A percentile compares a stretch with the other conserved stretches of the same genome.
Evolutionary conservation across 2,888 invertebrate genomes (phyloP).

Genomic region (Chouioia cunea): DNA sequence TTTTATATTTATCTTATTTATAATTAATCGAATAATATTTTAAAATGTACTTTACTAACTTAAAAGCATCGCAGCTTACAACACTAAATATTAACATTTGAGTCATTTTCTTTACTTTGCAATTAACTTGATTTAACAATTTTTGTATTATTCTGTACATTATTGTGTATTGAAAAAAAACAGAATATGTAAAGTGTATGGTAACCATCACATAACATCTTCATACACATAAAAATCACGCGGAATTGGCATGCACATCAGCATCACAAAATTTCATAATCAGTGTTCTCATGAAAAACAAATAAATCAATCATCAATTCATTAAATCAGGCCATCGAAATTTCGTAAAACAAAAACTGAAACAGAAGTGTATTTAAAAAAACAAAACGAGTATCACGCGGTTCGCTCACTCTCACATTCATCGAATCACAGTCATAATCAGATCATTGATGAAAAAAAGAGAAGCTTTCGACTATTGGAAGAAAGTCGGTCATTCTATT

Average conservation of each 20-base stretch:
- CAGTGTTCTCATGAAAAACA: slow-evolving; percentile 31
- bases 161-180: not conserved
- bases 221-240: slow-evolving; percentile 7
- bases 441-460: slow-evolving; percentile 37
- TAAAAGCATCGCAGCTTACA: no score
- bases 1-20: slow-evolving; percentile 10
- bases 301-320: slow-evolving; percentile 43
- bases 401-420: slow-evolving; percentile 59
- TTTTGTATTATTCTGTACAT: slow-evolving; percentile 17
- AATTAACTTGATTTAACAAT: not conserved
- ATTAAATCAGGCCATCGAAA: slow-evolving; percentile 34
- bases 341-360: not conserved
- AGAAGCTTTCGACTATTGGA: no score
- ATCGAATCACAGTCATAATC: slow-evolving; percentile 53
- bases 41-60: no score
- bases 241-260: slow-evolving; percentile 40
- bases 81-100: not conserved
- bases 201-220: slow-evolving; percentile 25
- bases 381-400: slow-evolving; percentile 52
- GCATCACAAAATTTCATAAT: slow-evolving; percentile 40
- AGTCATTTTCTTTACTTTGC: not conserved
- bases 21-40: not conserved
- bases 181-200: slow-evolving; percentile 20
- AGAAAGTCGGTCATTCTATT: not conserved
- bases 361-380: slow-evolving; percentile 30